A percentile compares a stretch with the other conserved stretches of the same genome.
phyloP scores from a whole-genome alignment of 2,113 vertebrate species.

The Platichthys stellatus region DNA sequence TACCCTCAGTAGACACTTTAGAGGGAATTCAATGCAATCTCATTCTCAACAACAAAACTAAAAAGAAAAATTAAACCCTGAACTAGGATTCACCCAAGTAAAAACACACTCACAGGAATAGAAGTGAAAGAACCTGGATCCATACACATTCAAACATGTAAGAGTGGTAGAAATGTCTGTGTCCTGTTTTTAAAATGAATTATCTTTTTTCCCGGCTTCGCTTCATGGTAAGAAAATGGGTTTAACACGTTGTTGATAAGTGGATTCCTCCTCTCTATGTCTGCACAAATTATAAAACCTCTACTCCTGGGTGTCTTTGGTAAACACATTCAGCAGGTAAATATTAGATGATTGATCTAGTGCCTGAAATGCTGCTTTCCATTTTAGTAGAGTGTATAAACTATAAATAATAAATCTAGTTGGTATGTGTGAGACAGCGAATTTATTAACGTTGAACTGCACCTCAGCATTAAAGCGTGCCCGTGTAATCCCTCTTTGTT shows the following conservation, averaged over 20 bases:
- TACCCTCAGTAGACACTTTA: background rate
- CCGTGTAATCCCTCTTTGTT: constrained; percentile 20
- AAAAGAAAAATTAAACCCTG: background rate
- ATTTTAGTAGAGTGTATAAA: constrained; percentile 12
- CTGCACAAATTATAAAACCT: background rate
- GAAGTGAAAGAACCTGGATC: background rate
- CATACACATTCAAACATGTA: background rate
- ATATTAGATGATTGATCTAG: constrained; percentile 4
- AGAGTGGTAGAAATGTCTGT: constrained; percentile 1
- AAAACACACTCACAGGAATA: background rate
- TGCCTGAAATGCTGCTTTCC: constrained; percentile 3
- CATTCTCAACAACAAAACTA: background rate
- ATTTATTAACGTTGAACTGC: constrained; percentile 16
- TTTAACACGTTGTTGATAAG: constrained; percentile 1
- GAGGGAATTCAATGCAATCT: constrained; percentile 10
- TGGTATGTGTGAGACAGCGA: background rate
- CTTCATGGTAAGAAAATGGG: constrained; percentile 12
- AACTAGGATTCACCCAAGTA: background rate
- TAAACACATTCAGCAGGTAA: background rate
- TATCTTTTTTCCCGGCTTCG: background rate
- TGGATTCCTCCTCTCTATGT: background rate
- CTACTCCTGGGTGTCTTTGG: background rate
- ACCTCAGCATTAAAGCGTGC: constrained; percentile 3
- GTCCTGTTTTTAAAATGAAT: background rate
- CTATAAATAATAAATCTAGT: constrained; percentile 31